Conservation (phyloP, 1,140 invertebrate species). For the Manduca sexta region DNA sequence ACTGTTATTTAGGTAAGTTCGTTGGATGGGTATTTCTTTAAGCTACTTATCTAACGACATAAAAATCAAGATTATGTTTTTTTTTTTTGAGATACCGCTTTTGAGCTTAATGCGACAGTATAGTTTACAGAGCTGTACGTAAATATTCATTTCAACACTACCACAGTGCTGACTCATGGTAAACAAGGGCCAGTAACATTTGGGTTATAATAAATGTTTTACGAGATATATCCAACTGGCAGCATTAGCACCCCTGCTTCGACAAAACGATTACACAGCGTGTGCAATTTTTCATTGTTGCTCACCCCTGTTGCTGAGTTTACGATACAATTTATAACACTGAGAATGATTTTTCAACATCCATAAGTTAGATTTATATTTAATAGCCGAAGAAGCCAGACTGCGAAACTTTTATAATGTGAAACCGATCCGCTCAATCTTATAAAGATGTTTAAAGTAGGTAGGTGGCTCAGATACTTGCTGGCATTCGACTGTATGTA, state of each 20-base stretch:
- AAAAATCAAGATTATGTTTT: too few species aligned
- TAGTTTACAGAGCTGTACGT: too few species aligned
- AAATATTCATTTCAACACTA: not conserved
- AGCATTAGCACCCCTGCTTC: slow-evolving; percentile 53
- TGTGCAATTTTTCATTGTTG: slow-evolving; percentile 54
- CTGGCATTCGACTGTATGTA: too few species aligned
- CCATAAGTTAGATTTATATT: slow-evolving; percentile 53
- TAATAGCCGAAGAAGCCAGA: slow-evolving; percentile 22
- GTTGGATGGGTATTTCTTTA: too few species aligned
- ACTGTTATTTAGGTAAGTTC: too few species aligned
- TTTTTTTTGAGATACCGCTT: too few species aligned
- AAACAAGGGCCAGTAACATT: slow-evolving; percentile 24
- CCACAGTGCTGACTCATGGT: slow-evolving; percentile 17
- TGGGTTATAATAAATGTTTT: slow-evolving; percentile 51
- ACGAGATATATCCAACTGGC: slow-evolving; percentile 54
- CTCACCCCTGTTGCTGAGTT: slow-evolving; percentile 34
- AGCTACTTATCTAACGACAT: too few species aligned
- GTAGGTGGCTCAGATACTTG: too few species aligned
- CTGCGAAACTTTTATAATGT: too few species aligned
- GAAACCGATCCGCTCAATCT: too few species aligned
- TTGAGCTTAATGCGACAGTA: too few species aligned
- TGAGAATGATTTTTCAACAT: slow-evolving; percentile 60
- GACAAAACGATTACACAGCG: slow-evolving; percentile 50
- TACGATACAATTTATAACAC: slow-evolving; percentile 53
- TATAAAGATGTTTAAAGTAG: too few species aligned